Base-by-base conservation (phyloP, 1,140 invertebrate species). In the Orius insidiosus region DNA sequence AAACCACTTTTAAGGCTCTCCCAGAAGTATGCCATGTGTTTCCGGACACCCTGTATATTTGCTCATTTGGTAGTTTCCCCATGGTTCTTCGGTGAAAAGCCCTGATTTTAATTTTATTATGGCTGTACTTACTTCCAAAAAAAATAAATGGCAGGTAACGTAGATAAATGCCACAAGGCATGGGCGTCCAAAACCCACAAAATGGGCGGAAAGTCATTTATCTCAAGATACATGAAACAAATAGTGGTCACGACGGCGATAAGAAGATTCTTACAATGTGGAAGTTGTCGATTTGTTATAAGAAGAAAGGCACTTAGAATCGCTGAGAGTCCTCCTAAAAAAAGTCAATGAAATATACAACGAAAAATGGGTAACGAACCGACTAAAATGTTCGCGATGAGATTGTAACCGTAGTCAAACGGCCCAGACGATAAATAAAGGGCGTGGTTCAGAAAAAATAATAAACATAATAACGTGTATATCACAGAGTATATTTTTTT, bases 401-500 rank as follows among this genome's bases (percentile, higher is more conserved):
- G 94, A 61, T 98, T 96, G 57, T 93, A 94, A 1, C 76, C 75
- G 63, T 97, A 98, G 66, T 96, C 88, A 59, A 97, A 88, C 52
- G 68, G 65, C 19, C 80, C 75, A 38, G 74, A 73, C 56, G 75
- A 75, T 34, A 95, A 62, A 59, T 92, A 88, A 32, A 74, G 68
- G 34, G 82, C 72, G 64, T 97, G 90, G 49, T 78, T 77, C 9
- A 75, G 58, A 56, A 77, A 85, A 57, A 81, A 78, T 3, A 68
- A 63, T 2, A 80, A 30, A 52, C 84, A 73, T 5, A 72, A 61
- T n/a, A n/a, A n/a, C n/a, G n/a, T n/a, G n/a, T n/a, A n/a, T n/a
- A n/a, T n/a, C n/a, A n/a, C n/a, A n/a, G n/a, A n/a, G n/a, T n/a
- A n/a, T n/a, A n/a, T n/a, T n/a, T n/a, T n/a, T n/a, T n/a, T n/a